Base-by-base conservation (phyloP, 2,888 invertebrate species). In the Melinaea marsaeus region DNA sequence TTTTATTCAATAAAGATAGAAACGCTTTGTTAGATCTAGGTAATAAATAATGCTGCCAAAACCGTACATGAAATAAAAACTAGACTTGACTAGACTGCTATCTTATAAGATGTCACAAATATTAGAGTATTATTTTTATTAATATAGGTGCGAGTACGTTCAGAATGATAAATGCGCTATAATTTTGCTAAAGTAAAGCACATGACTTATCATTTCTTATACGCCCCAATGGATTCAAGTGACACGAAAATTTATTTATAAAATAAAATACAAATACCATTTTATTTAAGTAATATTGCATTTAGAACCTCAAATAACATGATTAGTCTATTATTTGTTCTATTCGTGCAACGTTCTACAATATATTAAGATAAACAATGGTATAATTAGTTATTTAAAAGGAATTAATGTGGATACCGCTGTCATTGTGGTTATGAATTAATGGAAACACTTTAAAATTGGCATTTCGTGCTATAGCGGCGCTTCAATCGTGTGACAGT, bases 401-500 rank as follows among this genome's bases (percentile, higher is more conserved):
- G 64, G 60, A 54, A 57, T 63, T 67, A 63, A 65, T 67, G 60
- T 62, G 63, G 60, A 61, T 56, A 46, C 64, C 57, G 45, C 56
- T 66, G 67, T 66, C 64, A 67, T 66, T 68, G 69, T 63, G 70
- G 71, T 72, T 69, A 71, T 71, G 68, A 69, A 69, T 73, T 69
- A 80, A 75, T 75, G 71, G 75, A 71, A 69, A 65, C 66, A 65
- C 62, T 71, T 71, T 71, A 68, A 64, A 70, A 72, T 72, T 71
- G 70, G 63, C 71, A 71, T 73, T 69, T 66, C 66, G 66, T 60
- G 66, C 65, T 62, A 68, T 66, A 73, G 63, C 73, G 74, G 72
- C 75, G 78, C 82, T 84, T 79, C 83, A 80, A 84, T 84, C 79
- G 82, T 74, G 72, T 71, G 70, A 74, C 48, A 75, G 77, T 77